These are phyloP conservation scores for Fopius arisanus DNA, from an alignment of 1,140 invertebrate species.

Conservation along the genomic window DNA sequence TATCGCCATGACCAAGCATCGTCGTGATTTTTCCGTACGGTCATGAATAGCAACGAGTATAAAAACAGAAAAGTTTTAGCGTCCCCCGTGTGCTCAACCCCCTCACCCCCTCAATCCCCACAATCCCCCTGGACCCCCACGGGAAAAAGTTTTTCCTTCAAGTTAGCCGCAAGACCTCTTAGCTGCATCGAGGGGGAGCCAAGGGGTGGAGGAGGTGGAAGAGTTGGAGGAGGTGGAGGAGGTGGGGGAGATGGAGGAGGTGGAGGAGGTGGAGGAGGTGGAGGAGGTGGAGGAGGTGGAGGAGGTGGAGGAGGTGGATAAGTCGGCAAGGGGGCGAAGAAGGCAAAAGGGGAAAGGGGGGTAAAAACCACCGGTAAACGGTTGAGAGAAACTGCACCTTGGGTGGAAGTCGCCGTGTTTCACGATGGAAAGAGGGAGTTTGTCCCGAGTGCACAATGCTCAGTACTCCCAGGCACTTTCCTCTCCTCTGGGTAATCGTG, in stretches of 20 bases:
- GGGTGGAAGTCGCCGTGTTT: not conserved
- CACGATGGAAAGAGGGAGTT: not conserved
- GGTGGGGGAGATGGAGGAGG: too few species aligned
- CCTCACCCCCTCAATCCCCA: not conserved
- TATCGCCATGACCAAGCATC: constrained; percentile 39
- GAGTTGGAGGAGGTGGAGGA: too few species aligned
- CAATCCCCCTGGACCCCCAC: not conserved
- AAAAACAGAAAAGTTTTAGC: constrained; percentile 51
- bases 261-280: too few species aligned
- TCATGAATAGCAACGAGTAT: constrained; percentile 57
- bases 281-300: too few species aligned
- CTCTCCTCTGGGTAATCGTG: constrained; percentile 11
- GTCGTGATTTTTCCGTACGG: constrained; percentile 48
- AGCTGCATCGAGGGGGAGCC: not conserved
- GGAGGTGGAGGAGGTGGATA: too few species aligned
- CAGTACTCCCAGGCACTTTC: not conserved
- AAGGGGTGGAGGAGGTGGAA: not conserved
- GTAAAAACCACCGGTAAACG: not conserved
- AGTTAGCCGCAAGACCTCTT: constrained; percentile 3
- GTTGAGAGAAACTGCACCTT: constrained; percentile 10
- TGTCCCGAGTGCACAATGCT: constrained; percentile 14
- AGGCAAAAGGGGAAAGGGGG: not conserved
- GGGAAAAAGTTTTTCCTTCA: constrained; percentile 8
- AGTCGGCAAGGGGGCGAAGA: too few species aligned
- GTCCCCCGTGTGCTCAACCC: not conserved